phyloP scores from a whole-genome alignment of 2,888 invertebrate species.

The Parasteatoda lunata region DNA sequence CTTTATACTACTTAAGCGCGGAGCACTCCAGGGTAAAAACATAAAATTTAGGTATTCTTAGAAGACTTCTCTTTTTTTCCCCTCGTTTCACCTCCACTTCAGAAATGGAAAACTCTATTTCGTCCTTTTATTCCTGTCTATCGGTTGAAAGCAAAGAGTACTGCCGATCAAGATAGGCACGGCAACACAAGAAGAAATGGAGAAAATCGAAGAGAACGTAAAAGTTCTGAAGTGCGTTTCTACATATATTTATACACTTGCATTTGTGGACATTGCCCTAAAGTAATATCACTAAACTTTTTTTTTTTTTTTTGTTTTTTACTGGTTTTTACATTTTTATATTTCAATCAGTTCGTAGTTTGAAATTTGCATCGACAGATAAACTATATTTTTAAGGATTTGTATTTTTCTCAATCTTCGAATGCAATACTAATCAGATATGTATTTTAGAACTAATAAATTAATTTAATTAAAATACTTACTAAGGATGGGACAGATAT shows the following conservation, averaged over 20 bases:
- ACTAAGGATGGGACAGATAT: too few relatives aligned
- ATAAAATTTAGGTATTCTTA: constrained; percentile 64
- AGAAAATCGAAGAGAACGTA: constrained; percentile 18
- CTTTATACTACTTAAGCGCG: constrained; percentile 56
- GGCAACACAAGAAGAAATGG: neutral
- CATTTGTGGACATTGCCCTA: constrained; percentile 1
- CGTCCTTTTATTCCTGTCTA: constrained; percentile 50
- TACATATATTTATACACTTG: constrained; percentile 3
- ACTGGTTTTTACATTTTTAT: neutral
- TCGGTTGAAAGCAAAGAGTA: constrained; percentile 23
- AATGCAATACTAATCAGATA: too few relatives aligned
- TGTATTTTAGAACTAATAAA: too few relatives aligned
- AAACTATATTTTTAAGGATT: too few relatives aligned
- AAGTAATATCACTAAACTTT: neutral
- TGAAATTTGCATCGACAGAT: too few relatives aligned
- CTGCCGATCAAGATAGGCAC: constrained; percentile 9
- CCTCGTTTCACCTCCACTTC: constrained; percentile 27
- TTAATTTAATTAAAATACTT: too few relatives aligned
- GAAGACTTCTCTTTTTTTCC: constrained; percentile 14
- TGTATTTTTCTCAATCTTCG: too few relatives aligned
- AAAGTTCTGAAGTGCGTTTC: constrained; percentile 2
- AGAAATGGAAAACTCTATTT: constrained; percentile 59
- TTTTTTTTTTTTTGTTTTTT: neutral
- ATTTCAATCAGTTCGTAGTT: too few relatives aligned
- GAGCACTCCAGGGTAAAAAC: constrained; percentile 56